These are phyloP conservation scores for Glyphotaelius pellucidus DNA, from an alignment of 2,888 invertebrate species.

Conservation along the genomic window DNA sequence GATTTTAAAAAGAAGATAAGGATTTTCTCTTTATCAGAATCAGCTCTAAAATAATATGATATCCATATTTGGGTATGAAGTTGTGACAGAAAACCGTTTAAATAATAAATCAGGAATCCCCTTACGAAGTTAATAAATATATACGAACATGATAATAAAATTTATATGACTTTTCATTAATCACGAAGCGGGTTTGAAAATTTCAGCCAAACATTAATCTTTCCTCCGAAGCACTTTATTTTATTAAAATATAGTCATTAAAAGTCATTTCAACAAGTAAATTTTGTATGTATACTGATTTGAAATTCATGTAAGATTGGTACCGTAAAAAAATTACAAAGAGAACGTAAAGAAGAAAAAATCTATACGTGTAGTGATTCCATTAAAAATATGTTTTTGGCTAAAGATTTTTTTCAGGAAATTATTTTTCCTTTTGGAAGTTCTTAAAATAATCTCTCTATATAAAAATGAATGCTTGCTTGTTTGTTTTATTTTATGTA, in stretches of 20 bases:
- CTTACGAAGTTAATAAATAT: not conserved
- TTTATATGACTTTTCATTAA: not conserved
- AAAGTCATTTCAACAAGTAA: conserved; percentile 11
- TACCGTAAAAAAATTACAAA: not conserved
- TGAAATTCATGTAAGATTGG: not conserved
- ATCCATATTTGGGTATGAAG: not conserved
- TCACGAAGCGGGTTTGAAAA: not conserved
- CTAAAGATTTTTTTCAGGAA: no score
- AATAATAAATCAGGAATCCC: not conserved
- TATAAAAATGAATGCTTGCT: no score
- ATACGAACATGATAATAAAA: not conserved
- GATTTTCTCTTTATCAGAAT: no score
- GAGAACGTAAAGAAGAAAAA: not conserved
- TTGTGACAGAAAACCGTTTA: not conserved
- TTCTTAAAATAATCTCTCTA: no score
- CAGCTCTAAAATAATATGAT: not conserved
- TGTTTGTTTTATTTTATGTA: no score
- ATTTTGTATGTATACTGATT: not conserved
- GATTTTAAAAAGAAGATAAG: no score
- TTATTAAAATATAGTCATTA: conserved; percentile 20
- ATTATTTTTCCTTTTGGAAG: no score
- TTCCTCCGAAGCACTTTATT: conserved; percentile 13
- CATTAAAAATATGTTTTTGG: no score
- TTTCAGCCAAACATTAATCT: not conserved
- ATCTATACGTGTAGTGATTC: not conserved